These are phyloP conservation scores for Alviniconcha marisindica DNA, from an alignment of 1,140 invertebrate genomes.

Conservation along the genomic window DNA sequence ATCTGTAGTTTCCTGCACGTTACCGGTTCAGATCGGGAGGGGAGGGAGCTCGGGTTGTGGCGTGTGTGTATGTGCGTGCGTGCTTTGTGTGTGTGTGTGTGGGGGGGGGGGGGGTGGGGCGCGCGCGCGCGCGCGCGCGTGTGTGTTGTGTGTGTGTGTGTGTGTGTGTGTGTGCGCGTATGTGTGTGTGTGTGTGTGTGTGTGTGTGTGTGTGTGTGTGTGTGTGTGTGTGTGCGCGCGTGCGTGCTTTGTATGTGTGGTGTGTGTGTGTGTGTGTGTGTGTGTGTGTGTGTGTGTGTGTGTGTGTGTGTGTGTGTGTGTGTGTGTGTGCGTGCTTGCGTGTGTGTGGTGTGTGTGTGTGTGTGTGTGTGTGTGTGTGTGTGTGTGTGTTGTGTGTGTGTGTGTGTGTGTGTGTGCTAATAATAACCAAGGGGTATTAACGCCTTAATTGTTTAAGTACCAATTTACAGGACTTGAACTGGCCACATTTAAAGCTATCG, in stretches of 20 bases:
- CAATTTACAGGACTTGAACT: too few relatives aligned
- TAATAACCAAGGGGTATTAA: too few relatives aligned
- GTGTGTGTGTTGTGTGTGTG: too few relatives aligned
- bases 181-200: slow-evolving; percentile 1
- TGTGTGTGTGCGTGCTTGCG: neutral
- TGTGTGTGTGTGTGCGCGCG: neutral
- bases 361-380: too few relatives aligned
- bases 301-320: too few relatives aligned
- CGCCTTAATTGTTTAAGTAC: too few relatives aligned
- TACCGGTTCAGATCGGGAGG: neutral
- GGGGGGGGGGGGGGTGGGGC: neutral
- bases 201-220: neutral
- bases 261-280: too few relatives aligned
- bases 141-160: neutral
- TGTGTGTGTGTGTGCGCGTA: neutral
- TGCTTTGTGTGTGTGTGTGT: neutral
- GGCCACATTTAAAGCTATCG: too few relatives aligned
- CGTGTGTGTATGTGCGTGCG: neutral
- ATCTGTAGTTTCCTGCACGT: too few relatives aligned
- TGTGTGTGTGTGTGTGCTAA: too few relatives aligned
- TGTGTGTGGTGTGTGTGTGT: too few relatives aligned
- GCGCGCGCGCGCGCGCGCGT: neutral
- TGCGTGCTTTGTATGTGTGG: neutral
- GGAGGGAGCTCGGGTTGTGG: neutral
- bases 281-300: too few relatives aligned